Evolutionary conservation across 2,113 vertebrate genomes (phyloP).

Genomic region (Bos javanicus): DNA sequence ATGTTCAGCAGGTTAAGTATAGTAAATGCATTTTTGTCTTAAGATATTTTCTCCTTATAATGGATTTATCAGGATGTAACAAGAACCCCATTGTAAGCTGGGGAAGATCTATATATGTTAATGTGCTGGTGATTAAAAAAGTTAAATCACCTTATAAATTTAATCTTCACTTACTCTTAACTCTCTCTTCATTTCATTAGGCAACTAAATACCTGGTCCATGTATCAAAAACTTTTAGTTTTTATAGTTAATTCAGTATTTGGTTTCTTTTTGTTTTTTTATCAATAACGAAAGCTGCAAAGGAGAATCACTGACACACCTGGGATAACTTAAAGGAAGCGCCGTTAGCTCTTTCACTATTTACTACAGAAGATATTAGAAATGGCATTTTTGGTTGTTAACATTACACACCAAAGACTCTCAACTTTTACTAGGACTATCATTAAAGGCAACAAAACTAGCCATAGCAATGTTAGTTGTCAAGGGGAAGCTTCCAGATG

Average conservation of each 20-base stretch:
- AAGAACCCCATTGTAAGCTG: not conserved
- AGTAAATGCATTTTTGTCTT: not conserved
- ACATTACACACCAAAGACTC: not conserved
- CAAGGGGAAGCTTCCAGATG: not conserved
- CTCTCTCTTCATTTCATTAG: not conserved
- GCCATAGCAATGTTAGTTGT: not conserved
- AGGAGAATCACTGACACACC: not conserved
- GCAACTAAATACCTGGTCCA: not conserved
- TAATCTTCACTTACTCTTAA: not conserved
- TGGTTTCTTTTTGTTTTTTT: not conserved
- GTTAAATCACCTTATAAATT: not conserved
- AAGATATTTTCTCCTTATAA: not conserved
- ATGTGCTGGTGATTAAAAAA: not conserved
- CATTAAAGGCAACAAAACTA: not conserved
- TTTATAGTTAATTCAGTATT: not conserved
- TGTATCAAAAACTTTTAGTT: not conserved
- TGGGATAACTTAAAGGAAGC: not conserved
- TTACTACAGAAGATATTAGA: not conserved
- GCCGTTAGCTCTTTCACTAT: not conserved
- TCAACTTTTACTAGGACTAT: not conserved
- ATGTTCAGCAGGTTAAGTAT: not conserved
- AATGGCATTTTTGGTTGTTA: not conserved
- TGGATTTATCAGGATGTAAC: not conserved
- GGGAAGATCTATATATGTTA: not conserved
- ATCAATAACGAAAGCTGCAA: not conserved